Conservation (phyloP, 2,113 vertebrate genomes). For the Zosterops lateralis region DNA sequence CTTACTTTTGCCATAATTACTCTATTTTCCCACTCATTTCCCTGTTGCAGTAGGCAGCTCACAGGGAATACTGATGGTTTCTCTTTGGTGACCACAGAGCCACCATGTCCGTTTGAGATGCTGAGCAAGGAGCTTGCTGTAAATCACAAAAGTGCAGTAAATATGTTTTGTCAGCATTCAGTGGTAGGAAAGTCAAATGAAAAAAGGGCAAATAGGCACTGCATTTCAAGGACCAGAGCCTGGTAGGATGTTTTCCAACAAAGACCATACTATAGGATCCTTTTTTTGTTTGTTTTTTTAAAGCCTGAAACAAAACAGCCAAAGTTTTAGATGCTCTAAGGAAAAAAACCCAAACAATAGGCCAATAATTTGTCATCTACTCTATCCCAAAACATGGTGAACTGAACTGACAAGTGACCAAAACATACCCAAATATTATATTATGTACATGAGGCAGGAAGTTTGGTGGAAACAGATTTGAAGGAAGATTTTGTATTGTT, state of each 20-base stretch:
- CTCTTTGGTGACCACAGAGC: background rate
- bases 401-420: constrained; percentile 27
- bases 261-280: background rate
- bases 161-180: background rate
- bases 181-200: background rate
- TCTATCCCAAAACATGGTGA: background rate
- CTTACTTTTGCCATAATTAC: background rate
- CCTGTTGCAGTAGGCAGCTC: background rate
- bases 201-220: background rate
- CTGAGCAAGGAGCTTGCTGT: background rate
- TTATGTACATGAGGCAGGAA: constrained; percentile 24
- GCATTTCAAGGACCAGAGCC: background rate
- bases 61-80: background rate
- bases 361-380: background rate
- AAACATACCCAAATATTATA: constrained; percentile 23
- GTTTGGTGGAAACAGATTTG: constrained; percentile 46
- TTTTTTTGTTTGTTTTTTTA: background rate
- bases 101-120: background rate
- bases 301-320: background rate
- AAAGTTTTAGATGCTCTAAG: background rate
- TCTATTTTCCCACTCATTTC: background rate
- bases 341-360: background rate
- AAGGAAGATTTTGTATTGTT: constrained; percentile 73
- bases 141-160: background rate
- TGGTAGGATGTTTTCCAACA: background rate